Evolutionary conservation across 2,888 invertebrate species (phyloP), one percentile per base, ranked within the genome.

Genomic region (Scaptomyza tumidula): DNA sequence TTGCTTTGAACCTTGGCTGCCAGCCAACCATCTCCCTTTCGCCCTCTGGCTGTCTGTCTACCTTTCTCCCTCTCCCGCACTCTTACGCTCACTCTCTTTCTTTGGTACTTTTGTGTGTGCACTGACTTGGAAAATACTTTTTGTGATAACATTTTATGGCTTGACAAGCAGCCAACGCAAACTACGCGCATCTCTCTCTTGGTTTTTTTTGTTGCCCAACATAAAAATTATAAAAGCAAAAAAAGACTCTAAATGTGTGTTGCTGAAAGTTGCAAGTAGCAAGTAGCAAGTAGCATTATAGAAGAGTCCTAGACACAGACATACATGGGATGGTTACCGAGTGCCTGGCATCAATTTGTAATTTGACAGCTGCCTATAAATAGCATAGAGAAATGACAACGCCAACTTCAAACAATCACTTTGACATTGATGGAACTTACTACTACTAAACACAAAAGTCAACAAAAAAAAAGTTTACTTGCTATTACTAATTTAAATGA

Each of bases 91-190:
- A 7, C 46, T 16, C 16, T 9, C 49, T 5, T 10, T 10, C 41
- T n/a, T 24, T 72, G 63, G 44, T 56, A 71, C 71, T 81, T 75
- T 77, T 81, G 72, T 68, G 72, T 84, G 81, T 84, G 84, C 76
- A 64, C 75, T 84, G 81, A 84, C 86, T 84, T 79, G 84, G 86
- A 86, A 86, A 84, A 86, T 84, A 84, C 86, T 79, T 80, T 86
- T 84, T 81, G 78, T 80, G 85, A 86, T 85, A 86, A 81, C 80
- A 85, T 85, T 85, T 85, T 81, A 85, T 85, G 80, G 84, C 86
- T 79, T 81, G 84, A 84, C 86, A 86, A 84, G 81, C 71, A 77
- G 76, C 63, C 61, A 75, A 65, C 62, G 65, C 68, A 70, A 71
- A 68, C 60, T 58, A 64, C 68, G 62, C 60, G 58, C 74, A 61